Base-by-base conservation (phyloP, 2,888 invertebrate species). In the Drosophila rellima region DNA sequence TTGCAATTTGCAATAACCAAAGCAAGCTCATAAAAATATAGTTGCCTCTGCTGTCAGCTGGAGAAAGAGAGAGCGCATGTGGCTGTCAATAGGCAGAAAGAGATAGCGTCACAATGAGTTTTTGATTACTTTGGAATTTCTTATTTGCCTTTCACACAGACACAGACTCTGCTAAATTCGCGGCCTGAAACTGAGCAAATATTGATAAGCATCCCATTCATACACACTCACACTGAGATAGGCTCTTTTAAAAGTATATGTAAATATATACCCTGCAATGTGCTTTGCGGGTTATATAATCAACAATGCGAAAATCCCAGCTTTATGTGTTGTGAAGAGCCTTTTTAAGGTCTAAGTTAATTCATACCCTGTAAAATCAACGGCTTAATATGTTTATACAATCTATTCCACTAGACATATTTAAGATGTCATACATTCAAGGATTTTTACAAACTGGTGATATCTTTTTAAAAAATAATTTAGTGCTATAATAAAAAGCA, bases 121-220 rank as follows among this genome's bases (percentile, higher is more conserved):
- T 89, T 89, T 87, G 86, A 87, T 87, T 89, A 87, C 89, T 89
- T 87, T 87, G 75, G 84, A 87, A 86, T 87, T 86, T 89, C 78
- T 87, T 84, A 76, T 86, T 86, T 82, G 85, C 85, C 78, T 79
- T 85, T 71, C 75, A 82, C 66, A 62, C 66, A 72, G 69, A 64
- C 50, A 47, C 40, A 55, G 54, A 42, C 42, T 55, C 44, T 42
- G 42, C 44, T 15, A 66, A 70, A 71, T 66, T 71, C 57, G 74
- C 74, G 67, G 57, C 73, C 65, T 66, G 80, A 71, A 78, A 84
- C 88, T 86, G 80, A 75, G 86, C 80, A 88, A 88, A 88, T 84
- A 88, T 88, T 84, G 88, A 84, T 88, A 88, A 84, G 86, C 86
- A 75, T 56, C 69, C 70, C 48, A 69, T 71, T 54, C 71, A 60